Conservation (phyloP, 2,888 invertebrate genomes). For the Microplitis deprimator region DNA sequence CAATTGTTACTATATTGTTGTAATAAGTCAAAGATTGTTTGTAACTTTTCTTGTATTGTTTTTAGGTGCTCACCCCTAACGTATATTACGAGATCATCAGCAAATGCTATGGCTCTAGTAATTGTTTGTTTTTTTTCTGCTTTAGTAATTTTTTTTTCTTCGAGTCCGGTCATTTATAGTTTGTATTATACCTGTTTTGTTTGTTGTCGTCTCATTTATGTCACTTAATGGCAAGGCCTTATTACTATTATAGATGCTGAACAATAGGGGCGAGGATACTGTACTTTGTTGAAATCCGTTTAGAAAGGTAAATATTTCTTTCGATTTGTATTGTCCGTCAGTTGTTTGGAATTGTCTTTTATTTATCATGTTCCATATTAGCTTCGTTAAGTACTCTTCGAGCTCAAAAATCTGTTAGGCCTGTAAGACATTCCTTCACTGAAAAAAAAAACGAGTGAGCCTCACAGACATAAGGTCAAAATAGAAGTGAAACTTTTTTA, state of each 20-base stretch:
- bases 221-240: conserved; percentile 27
- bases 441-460: no score
- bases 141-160: no score
- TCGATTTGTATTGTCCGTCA: neutral
- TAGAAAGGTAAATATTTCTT: neutral
- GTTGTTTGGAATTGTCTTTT: conserved; percentile 3
- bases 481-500: no score
- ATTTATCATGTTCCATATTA: conserved; percentile 38
- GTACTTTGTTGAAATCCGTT: conserved; percentile 44
- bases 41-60: conserved; percentile 23
- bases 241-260: conserved; percentile 42
- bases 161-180: no score
- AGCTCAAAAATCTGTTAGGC: no score
- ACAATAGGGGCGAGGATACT: conserved; percentile 38
- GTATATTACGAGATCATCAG: conserved; percentile 45
- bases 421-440: conserved; percentile 15
- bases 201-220: conserved; percentile 15
- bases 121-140: neutral
- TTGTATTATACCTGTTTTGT: neutral
- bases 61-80: conserved; percentile 18
- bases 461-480: no score
- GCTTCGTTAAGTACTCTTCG: conserved; percentile 32
- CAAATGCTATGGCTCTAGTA: conserved; percentile 42
- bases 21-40: conserved; percentile 21
- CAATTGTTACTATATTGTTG: conserved; percentile 24